Percentiles rank a stretch among this genome's conserved stretches.
These are phyloP conservation scores for Pseudanteris insignis DNA, from an alignment of 2,888 invertebrate genomes.

Conservation along the genomic window DNA sequence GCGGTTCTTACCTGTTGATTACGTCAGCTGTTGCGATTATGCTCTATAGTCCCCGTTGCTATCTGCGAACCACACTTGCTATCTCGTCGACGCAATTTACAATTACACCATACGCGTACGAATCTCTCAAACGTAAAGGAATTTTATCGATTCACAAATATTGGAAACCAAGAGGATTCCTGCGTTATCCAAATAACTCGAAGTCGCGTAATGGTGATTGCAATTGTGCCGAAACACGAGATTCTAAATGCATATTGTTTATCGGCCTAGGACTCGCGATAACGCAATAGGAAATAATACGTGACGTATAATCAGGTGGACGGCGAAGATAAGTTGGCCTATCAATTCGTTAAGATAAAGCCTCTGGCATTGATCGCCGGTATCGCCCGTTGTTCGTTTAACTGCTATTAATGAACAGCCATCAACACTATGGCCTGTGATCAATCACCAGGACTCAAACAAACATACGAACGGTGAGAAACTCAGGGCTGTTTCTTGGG, in stretches of 20 bases:
- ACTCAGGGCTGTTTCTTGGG: too few relatives aligned
- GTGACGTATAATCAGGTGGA: constrained; percentile 52
- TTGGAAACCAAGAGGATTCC: too few relatives aligned
- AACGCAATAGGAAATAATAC: constrained; percentile 39
- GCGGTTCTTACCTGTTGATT: constrained; percentile 29
- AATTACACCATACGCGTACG: too few relatives aligned
- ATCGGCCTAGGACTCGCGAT: constrained; percentile 13
- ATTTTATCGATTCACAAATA: too few relatives aligned
- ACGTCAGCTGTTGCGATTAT: background rate
- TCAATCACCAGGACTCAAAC: too few relatives aligned
- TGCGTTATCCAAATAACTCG: too few relatives aligned
- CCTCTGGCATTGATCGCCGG: constrained; percentile 58
- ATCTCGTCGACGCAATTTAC: too few relatives aligned
- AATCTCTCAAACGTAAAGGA: too few relatives aligned
- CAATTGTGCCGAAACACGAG: too few relatives aligned
- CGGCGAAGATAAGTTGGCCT: constrained; percentile 58
- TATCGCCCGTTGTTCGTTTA: constrained; percentile 54
- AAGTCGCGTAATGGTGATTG: background rate
- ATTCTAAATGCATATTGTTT: constrained; percentile 24
- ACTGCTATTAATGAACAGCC: constrained; percentile 63
- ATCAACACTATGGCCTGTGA: constrained; percentile 56
- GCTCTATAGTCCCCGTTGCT: constrained; percentile 16
- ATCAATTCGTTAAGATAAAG: constrained; percentile 62
- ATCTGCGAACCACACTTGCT: too few relatives aligned
- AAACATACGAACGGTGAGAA: too few relatives aligned